A percentile compares a stretch with the other conserved stretches of the same genome.
Conservation (phyloP, 1,140 invertebrate species). For the Drosophila elegans region DNA sequence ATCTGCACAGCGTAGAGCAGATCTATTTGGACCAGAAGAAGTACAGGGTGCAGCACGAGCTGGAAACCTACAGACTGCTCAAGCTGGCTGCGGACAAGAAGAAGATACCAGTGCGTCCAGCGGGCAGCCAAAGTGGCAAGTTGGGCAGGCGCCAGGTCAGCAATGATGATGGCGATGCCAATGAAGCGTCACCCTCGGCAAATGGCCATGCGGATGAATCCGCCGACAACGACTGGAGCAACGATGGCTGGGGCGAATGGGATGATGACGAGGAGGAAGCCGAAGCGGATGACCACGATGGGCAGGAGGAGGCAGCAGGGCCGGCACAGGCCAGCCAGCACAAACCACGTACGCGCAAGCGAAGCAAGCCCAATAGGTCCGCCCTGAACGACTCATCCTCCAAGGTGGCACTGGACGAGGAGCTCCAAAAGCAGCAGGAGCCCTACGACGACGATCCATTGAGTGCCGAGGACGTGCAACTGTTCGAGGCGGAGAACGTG, state of each 20-base stretch:
- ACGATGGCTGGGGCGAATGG: constrained; percentile 64
- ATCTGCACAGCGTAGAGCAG: constrained; percentile 93
- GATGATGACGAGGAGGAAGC: constrained; percentile 32
- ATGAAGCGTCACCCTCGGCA: background rate
- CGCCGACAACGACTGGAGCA: constrained; percentile 62
- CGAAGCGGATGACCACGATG: constrained; percentile 21
- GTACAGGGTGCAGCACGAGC: constrained; percentile 92
- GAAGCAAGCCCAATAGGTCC: constrained; percentile 23
- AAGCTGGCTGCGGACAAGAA: constrained; percentile 87
- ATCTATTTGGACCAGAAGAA: constrained; percentile 95
- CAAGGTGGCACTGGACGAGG: constrained; percentile 78
- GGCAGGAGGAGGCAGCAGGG: constrained; percentile 2
- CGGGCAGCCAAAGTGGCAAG: constrained; percentile 48
- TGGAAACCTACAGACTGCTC: constrained; percentile 92
- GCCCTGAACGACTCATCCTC: constrained; percentile 51
- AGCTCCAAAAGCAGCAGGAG: constrained; percentile 72
- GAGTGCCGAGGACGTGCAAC: constrained; percentile 94
- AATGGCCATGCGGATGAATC: constrained; percentile 8
- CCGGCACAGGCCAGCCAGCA: constrained; percentile 3
- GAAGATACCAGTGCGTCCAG: constrained; percentile 78
- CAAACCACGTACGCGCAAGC: constrained; percentile 55
- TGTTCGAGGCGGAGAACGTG: constrained; percentile 94
- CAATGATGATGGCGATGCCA: constrained; percentile 14
- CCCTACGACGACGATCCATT: constrained; percentile 87
- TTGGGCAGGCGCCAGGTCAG: constrained; percentile 26